Evolutionary conservation across 2,888 invertebrate genomes (phyloP).

Genomic region (Pristionchus arcanus): DNA sequence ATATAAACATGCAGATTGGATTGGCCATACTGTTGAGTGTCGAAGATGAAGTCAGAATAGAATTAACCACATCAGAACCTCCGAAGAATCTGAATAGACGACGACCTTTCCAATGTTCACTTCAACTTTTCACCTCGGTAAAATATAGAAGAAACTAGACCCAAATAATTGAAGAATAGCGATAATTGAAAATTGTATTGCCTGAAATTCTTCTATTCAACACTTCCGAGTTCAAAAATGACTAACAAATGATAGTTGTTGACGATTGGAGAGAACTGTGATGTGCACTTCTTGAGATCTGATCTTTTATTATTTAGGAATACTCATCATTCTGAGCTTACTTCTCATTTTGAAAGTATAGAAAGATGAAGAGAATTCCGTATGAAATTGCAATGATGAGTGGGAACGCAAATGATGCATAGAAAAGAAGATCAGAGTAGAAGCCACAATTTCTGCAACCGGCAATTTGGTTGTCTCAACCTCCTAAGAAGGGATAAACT

Average conservation of each 20-base stretch:
- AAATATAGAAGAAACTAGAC: conserved; percentile 37
- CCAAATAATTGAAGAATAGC: conserved; percentile 13
- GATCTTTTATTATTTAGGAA: not conserved
- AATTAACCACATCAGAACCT: not conserved
- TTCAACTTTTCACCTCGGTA: not conserved
- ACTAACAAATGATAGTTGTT: conserved; percentile 20
- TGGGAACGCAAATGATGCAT: conserved; percentile 18
- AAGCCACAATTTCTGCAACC: not conserved
- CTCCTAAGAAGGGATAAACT: not conserved
- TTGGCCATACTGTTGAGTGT: conserved; percentile 13
- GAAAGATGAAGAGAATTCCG: conserved; percentile 16
- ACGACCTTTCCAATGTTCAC: too few relatives aligned
- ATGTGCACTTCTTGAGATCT: conserved; percentile 12
- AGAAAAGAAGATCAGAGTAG: not conserved
- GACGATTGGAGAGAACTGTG: conserved; percentile 17
- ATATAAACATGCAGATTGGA: conserved; percentile 33
- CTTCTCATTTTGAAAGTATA: conserved; percentile 30
- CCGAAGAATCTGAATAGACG: conserved; percentile 7
- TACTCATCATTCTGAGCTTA: not conserved
- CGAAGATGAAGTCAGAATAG: not conserved
- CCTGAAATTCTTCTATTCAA: not conserved
- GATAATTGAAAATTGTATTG: not conserved
- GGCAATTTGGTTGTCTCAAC: too few relatives aligned
- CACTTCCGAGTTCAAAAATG: too few relatives aligned
- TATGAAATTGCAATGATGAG: not conserved